Percentiles rank a stretch among this genome's conserved stretches.
phyloP scores from a whole-genome alignment of 2,888 invertebrate genomes.

The Arrhopalites spinosus region DNA sequence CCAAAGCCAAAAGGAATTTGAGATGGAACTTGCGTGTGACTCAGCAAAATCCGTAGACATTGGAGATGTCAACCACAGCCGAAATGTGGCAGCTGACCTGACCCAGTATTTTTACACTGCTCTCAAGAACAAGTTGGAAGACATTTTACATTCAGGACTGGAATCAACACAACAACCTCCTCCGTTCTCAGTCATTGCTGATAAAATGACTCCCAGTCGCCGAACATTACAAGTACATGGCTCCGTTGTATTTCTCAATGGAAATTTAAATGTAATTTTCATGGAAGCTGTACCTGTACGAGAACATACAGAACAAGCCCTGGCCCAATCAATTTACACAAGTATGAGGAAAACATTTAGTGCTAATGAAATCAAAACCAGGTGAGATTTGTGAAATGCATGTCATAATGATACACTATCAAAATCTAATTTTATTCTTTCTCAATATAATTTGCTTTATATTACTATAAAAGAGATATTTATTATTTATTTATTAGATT shows the following conservation, averaged over 20 bases:
- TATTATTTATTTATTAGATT: no score
- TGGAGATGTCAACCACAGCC: background rate
- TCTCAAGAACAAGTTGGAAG: background rate
- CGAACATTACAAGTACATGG: background rate
- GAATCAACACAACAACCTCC: background rate
- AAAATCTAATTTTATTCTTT: no score
- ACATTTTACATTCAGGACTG: background rate
- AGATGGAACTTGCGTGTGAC: background rate
- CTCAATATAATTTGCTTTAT: no score
- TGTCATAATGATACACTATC: no score
- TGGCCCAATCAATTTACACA: background rate
- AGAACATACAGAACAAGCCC: background rate
- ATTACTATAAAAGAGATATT: no score
- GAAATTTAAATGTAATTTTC: background rate
- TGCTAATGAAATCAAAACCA: background rate
- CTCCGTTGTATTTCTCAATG: background rate
- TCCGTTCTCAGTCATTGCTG: background rate
- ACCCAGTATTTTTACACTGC: background rate
- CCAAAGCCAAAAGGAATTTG: background rate
- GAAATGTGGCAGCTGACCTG: background rate
- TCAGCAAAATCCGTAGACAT: background rate
- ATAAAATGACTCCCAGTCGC: background rate
- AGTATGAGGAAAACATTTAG: background rate
- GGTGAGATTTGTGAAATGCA: no score
- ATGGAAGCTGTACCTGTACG: background rate